These are phyloP conservation scores for Caenorhabditis wallacei DNA, from an alignment of 2,888 invertebrate species.

Conservation along the genomic window DNA sequence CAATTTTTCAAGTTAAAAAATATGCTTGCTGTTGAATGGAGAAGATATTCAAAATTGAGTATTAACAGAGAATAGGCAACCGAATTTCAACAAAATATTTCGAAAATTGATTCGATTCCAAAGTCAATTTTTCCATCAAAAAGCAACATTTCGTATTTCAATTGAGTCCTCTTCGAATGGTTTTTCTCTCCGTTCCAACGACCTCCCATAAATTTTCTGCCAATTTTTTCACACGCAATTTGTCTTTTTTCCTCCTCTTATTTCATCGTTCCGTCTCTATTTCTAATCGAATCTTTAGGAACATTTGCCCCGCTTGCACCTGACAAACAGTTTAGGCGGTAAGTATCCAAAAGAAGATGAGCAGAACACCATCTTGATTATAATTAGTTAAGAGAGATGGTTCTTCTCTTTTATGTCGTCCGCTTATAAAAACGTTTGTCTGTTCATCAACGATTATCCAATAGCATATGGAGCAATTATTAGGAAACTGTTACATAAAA, in stretches of 20 bases:
- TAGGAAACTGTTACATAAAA: constrained; percentile 20
- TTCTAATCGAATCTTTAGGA: constrained; percentile 26
- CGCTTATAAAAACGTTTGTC: constrained; percentile 8
- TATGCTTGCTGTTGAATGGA: too few relatives aligned
- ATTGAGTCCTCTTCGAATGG: not conserved
- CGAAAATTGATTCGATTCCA: not conserved
- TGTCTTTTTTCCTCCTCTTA: constrained; percentile 12
- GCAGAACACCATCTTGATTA: constrained; percentile 42
- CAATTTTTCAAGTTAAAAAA: too few relatives aligned
- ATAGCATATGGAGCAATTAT: constrained; percentile 57
- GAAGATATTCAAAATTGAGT: too few relatives aligned
- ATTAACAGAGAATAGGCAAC: too few relatives aligned
- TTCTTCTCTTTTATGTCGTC: constrained; percentile 30
- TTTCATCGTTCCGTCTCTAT: constrained; percentile 11
- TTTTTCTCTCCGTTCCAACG: constrained; percentile 48
- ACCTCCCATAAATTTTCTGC: constrained; percentile 49
- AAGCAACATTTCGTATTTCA: constrained; percentile 2
- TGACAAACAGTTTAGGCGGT: constrained; percentile 28
- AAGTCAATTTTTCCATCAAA: not conserved
- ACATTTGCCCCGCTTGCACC: constrained; percentile 28
- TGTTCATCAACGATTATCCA: constrained; percentile 51
- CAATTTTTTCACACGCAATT: constrained; percentile 54
- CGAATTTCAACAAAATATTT: not conserved
- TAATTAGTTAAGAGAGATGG: constrained; percentile 43
- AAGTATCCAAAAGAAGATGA: constrained; percentile 28